Evolutionary conservation across 2,113 vertebrate species (phyloP), one percentile per base, ranked within the genome.

Genomic region (Otolemur garnettii): DNA sequence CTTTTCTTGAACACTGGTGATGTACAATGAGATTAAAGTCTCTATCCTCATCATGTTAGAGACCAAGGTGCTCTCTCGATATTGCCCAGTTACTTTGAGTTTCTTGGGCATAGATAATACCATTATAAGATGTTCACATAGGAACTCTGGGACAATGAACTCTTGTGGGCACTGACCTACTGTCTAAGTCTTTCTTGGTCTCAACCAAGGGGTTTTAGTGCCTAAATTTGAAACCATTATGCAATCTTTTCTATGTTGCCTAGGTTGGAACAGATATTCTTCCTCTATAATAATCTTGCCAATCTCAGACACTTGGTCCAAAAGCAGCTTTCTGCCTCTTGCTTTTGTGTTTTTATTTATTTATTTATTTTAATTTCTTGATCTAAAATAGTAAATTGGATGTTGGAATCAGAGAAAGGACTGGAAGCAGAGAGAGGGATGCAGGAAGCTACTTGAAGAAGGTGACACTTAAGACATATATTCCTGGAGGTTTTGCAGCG

Each of bases 1-100:
- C 24, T 83, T 92, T 90, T 50, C 53, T 88, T 75, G 74, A 82
- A 89, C n/a, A 57, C 88, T 77, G 81, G 15, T 55, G 81, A 45
- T 38, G n/a, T 4, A 28, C 42, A 77, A 26, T 66, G 57, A 78
- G 42, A 85, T 80, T 92, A 82, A 7, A 69, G 13, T 90, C 42
- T 55, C 4, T 45, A 64, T 96, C 72, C 5, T 81, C 38, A n/a
- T 87, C 28, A 33, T 30, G 19, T 91, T 85, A 82, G 72, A 87
- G 77, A 82, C 38, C 7, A 30, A 80, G 30, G 30, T 53, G 9
- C 22, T 17, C 19, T 90, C 55, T 92, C 68, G 77, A 8, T 57
- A 79, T 78, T 84, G 45, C 33, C 17, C 38, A 38, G 68, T 17
- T 38, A 71, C 18, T 87, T 93, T 38, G 59, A 79, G 17, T 71